A percentile compares a stretch with the other conserved stretches of the same genome.
Evolutionary conservation across 2,113 vertebrate genomes (phyloP).

Genomic region (Spea bombifrons): DNA sequence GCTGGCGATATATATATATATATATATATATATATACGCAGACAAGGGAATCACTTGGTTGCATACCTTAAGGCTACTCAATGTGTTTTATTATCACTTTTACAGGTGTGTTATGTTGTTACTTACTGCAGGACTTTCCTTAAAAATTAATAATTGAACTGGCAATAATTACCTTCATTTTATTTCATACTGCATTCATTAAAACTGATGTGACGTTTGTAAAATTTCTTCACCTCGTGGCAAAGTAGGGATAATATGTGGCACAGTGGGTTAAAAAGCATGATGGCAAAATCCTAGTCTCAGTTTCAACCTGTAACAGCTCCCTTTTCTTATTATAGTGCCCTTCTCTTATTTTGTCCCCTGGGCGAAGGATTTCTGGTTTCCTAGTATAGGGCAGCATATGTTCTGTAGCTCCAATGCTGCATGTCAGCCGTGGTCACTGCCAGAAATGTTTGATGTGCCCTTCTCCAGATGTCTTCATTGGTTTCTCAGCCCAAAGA

Average conservation of each 20-base stretch:
- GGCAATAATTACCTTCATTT: conserved; percentile 26
- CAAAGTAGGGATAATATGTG: neutral
- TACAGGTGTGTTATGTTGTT: conserved; percentile 37
- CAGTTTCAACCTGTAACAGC: conserved; percentile 51
- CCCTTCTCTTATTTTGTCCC: conserved; percentile 52
- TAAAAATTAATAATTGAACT: conserved; percentile 40
- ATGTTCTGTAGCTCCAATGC: conserved; percentile 56
- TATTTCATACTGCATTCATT: conserved; percentile 43
- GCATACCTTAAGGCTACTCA: conserved; percentile 11
- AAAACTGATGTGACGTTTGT: conserved; percentile 18
- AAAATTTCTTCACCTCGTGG: conserved; percentile 12
- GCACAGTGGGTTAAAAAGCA: neutral
- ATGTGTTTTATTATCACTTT: conserved; percentile 49
- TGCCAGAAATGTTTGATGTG: conserved; percentile 56
- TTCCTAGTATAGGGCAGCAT: conserved; percentile 52
- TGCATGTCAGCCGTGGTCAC: conserved; percentile 53
- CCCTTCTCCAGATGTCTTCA: conserved; percentile 58
- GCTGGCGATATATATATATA: too few species aligned
- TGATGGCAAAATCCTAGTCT: neutral
- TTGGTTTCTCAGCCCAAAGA: conserved; percentile 55
- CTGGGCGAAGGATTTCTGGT: conserved; percentile 52
- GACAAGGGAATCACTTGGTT: conserved; percentile 24
- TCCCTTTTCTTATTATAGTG: conserved; percentile 48
- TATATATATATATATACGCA: too few species aligned
- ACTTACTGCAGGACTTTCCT: conserved; percentile 14